Evolutionary conservation across 2,113 vertebrate genomes (phyloP).

Genomic region (Apaloderma vittatum): DNA sequence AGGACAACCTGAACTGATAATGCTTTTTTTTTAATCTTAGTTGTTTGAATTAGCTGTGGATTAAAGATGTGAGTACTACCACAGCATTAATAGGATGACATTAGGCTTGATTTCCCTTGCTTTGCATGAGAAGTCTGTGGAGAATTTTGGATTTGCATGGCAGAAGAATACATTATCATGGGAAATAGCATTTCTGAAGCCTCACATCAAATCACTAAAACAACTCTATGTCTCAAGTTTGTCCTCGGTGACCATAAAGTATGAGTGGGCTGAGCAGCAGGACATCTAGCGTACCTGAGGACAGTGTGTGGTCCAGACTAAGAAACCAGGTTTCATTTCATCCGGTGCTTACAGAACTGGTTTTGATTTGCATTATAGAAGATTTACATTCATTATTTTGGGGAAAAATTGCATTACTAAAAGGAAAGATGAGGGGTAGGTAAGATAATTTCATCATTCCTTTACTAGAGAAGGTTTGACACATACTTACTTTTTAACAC

Average conservation of each 20-base stretch:
- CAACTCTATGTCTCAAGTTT: not conserved
- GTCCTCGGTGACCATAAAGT: not conserved
- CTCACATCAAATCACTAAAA: not conserved
- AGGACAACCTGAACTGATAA: not conserved
- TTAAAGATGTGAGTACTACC: slow-evolving; percentile 11
- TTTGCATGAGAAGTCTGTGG: not conserved
- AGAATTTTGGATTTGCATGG: slow-evolving; percentile 13
- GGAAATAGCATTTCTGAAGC: not conserved
- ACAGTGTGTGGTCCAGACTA: not conserved
- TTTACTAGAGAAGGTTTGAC: not conserved
- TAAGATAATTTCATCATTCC: not conserved
- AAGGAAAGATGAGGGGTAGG: not conserved
- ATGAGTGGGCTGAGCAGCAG: not conserved
- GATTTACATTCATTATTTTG: not conserved
- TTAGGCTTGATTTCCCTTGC: slow-evolving; percentile 18
- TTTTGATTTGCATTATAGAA: not conserved
- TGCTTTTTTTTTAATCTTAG: not conserved
- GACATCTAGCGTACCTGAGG: not conserved
- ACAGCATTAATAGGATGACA: not conserved
- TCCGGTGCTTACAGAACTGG: not conserved
- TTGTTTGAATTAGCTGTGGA: slow-evolving; percentile 5
- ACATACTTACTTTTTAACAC: too few relatives aligned
- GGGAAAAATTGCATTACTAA: not conserved
- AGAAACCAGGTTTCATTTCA: not conserved
- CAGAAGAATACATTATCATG: not conserved